Evolutionary conservation across 2,797 vertebrate species (phyloP).

Genomic region (Channa striata): DNA sequence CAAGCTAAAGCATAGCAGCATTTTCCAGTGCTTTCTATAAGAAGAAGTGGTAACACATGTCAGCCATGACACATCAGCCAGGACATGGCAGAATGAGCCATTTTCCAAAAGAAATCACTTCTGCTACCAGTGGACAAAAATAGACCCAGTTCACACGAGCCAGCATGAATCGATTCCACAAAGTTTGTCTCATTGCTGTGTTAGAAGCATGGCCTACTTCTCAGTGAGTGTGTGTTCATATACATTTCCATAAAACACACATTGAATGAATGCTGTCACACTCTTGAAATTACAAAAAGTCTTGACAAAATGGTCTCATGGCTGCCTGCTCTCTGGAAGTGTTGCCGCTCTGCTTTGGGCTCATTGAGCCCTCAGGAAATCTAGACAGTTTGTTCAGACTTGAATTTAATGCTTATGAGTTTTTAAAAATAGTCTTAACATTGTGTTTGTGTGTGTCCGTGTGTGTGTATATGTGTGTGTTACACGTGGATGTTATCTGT

Average conservation of each 20-base stretch:
- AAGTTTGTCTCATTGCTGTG: constrained; percentile 59
- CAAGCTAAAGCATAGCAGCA: constrained; percentile 44
- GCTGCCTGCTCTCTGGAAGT: constrained; percentile 44
- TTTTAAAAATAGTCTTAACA: constrained; percentile 54
- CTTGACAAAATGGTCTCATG: not conserved
- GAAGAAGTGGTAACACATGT: constrained; percentile 43
- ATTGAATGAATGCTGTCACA: constrained; percentile 35
- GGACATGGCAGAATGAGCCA: constrained; percentile 44
- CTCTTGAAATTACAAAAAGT: constrained; percentile 2
- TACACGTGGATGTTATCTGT: constrained; percentile 36
- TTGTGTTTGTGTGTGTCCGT: too few species aligned
- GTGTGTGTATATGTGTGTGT: constrained; percentile 51
- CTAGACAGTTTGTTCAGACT: constrained; percentile 53
- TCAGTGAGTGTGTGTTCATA: constrained; percentile 48
- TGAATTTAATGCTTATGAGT: constrained; percentile 43
- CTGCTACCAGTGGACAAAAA: constrained; percentile 39
- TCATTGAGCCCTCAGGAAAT: constrained; percentile 41
- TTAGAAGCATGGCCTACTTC: constrained; percentile 63
- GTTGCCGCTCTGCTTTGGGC: constrained; percentile 52
- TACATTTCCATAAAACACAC: constrained; percentile 52
- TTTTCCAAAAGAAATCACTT: constrained; percentile 56
- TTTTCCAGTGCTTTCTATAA: constrained; percentile 32
- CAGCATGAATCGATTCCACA: constrained; percentile 61
- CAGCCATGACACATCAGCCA: constrained; percentile 59
- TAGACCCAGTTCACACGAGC: constrained; percentile 32